Evolutionary conservation across 2,113 vertebrate genomes (phyloP).

Genomic region (Poicephalus gulielmi): DNA sequence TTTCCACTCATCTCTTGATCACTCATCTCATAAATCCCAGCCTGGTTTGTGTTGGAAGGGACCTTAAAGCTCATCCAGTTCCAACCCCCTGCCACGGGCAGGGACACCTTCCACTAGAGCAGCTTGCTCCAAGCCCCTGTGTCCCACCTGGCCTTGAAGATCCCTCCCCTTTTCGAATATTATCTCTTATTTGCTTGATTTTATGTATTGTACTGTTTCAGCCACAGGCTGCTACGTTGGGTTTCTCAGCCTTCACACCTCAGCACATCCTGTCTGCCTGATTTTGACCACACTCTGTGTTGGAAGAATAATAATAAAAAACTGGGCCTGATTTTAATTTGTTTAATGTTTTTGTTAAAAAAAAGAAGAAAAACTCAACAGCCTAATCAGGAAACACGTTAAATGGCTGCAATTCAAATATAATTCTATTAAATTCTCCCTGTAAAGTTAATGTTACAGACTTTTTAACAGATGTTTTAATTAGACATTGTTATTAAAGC

Average conservation of each 20-base stretch:
- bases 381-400: conserved; percentile 82
- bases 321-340: conserved; percentile 74
- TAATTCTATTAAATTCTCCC: conserved; percentile 87
- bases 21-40: not conserved
- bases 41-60: not conserved
- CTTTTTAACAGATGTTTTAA: conserved; percentile 89
- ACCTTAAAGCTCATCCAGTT: not conserved
- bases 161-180: not conserved
- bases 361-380: conserved; percentile 62
- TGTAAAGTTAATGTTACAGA: conserved; percentile 87
- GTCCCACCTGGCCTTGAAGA: not conserved
- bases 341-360: conserved; percentile 71
- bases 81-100: not conserved
- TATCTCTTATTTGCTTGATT: not conserved
- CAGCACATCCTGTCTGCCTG: conserved; percentile 43
- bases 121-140: not conserved
- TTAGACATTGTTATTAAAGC: conserved; percentile 87
- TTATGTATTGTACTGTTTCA: not conserved
- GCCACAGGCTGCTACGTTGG: not conserved
- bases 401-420: conserved; percentile 84
- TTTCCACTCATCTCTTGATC: not conserved
- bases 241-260: conserved; percentile 6
- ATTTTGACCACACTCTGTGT: conserved; percentile 56
- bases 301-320: conserved; percentile 74
- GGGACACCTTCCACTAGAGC: not conserved